Conservation (phyloP, 2,797 vertebrate species). For the Siniperca undulata region DNA sequence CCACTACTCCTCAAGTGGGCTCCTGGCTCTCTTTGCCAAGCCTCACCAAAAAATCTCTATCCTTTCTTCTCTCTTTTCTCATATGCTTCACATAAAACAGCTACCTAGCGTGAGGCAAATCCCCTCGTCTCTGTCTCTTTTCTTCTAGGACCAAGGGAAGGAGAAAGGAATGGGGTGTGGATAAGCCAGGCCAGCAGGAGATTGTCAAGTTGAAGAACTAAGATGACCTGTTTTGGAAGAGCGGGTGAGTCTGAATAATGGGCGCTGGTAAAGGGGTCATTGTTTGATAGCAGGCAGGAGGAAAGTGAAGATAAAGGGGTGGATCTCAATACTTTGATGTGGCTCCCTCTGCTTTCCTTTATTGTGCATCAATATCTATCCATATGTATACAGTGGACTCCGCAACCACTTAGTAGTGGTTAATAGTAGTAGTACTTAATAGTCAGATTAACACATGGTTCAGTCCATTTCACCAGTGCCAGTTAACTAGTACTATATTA, state of each 20-base stretch:
- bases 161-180: conserved; percentile 82
- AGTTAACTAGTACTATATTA: neutral
- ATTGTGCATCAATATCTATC: conserved; percentile 16
- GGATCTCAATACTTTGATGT: conserved; percentile 55
- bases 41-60: conserved; percentile 64
- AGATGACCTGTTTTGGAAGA: conserved; percentile 78
- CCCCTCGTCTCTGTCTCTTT: conserved; percentile 80
- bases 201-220: conserved; percentile 80
- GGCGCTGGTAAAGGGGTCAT: conserved; percentile 63
- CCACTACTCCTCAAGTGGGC: conserved; percentile 79
- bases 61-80: conserved; percentile 75
- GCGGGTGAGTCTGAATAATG: conserved; percentile 64
- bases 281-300: conserved; percentile 61
- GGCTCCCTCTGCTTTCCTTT: conserved; percentile 32
- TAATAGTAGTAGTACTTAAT: no score
- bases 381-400: conserved; percentile 19
- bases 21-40: conserved; percentile 76
- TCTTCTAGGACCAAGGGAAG: conserved; percentile 77
- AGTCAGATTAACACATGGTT: neutral
- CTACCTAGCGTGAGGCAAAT: conserved; percentile 84
- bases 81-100: conserved; percentile 83
- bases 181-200: conserved; percentile 83
- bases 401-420: neutral
- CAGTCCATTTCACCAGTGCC: neutral
- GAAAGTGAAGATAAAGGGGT: conserved; percentile 54